Conservation (phyloP, 1,140 invertebrate genomes). For the Bicyclus anynana region DNA sequence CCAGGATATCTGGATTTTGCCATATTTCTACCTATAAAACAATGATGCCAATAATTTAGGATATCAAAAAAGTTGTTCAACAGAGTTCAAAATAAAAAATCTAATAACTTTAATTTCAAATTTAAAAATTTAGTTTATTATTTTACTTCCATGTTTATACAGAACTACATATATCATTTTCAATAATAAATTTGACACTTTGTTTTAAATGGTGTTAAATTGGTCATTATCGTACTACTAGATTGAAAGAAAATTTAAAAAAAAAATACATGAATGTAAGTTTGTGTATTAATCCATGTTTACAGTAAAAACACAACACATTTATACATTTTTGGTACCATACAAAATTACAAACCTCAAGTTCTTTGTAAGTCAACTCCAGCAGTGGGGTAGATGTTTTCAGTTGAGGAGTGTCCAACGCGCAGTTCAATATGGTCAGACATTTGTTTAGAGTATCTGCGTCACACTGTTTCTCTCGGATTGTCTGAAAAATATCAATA, state of each 20-base stretch:
- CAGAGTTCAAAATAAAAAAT: neutral
- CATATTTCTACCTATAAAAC: constrained; percentile 56
- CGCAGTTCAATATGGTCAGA: constrained; percentile 64
- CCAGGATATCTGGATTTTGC: constrained; percentile 58
- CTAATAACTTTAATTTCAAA: no score
- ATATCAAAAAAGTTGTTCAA: neutral
- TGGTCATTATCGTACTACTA: no score
- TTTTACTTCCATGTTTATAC: no score
- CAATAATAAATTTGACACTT: no score
- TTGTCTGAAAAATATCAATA: constrained; percentile 39
- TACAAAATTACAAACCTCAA: constrained; percentile 49
- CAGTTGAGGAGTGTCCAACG: constrained; percentile 66
- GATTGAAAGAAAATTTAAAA: no score
- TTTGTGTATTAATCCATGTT: no score
- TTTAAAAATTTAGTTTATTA: no score
- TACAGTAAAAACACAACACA: no score
- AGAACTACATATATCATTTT: no score
- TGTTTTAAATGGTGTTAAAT: no score
- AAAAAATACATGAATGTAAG: no score
- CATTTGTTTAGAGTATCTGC: constrained; percentile 65
- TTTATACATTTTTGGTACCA: neutral
- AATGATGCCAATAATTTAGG: no score
- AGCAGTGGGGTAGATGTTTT: constrained; percentile 61
- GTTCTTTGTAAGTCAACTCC: constrained; percentile 63
- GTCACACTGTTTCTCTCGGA: constrained; percentile 61